These are phyloP conservation scores for Laupala kohalensis DNA, from an alignment of 1,140 invertebrate genomes.

Conservation along the genomic window DNA sequence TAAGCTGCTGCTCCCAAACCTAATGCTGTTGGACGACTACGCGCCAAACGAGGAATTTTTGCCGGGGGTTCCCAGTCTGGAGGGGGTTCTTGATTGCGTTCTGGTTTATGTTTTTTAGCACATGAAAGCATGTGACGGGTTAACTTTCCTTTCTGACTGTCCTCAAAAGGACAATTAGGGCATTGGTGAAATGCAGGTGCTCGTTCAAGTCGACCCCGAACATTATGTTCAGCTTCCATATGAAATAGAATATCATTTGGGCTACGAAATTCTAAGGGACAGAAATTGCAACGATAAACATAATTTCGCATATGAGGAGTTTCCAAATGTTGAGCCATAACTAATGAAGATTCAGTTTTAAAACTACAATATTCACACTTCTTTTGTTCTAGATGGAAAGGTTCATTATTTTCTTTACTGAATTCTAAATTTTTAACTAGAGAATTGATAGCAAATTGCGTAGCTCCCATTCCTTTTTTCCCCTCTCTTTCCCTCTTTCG, in stretches of 20 bases:
- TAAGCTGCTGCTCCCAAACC: constrained; percentile 20
- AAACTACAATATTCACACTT: constrained; percentile 88
- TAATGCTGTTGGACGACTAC: constrained; percentile 31
- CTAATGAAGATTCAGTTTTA: constrained; percentile 76
- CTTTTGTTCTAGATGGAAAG: constrained; percentile 61
- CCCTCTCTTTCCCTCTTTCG: constrained; percentile 54
- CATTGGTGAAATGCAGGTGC: constrained; percentile 83
- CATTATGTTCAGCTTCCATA: constrained; percentile 79
- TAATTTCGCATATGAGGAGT: constrained; percentile 83
- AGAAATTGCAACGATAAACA: constrained; percentile 73
- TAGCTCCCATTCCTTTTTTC: constrained; percentile 47
- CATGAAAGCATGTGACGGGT: constrained; percentile 79
- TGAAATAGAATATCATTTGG: constrained; percentile 82
- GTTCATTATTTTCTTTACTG: constrained; percentile 79
- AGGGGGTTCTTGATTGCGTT: constrained; percentile 69
- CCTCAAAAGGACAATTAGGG: constrained; percentile 86
- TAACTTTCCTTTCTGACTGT: constrained; percentile 86
- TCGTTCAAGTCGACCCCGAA: constrained; percentile 65
- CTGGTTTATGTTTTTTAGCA: constrained; percentile 78
- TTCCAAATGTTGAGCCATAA: constrained; percentile 80
- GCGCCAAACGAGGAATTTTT: constrained; percentile 66
- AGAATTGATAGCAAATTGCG: constrained; percentile 62
- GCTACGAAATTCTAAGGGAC: constrained; percentile 65
- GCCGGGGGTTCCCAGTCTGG: constrained; percentile 84
- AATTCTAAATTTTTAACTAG: constrained; percentile 71